phyloP scores from a whole-genome alignment of 2,888 invertebrate genomes.

The Drosophila paucipuncta region DNA sequence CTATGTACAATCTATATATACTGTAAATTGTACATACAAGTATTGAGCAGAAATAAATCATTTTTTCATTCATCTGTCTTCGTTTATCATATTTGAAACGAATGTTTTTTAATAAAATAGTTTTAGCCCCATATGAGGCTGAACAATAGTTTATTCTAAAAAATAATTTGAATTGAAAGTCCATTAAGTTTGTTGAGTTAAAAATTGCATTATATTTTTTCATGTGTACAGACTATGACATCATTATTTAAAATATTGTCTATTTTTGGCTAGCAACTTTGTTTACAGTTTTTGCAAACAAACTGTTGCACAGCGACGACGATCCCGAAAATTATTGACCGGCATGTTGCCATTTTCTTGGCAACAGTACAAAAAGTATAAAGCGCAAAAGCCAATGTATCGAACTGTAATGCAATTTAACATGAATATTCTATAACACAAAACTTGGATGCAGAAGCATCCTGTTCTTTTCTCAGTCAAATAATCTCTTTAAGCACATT shows the following conservation, averaged over 20 bases:
- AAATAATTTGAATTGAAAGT: neutral
- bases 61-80: neutral
- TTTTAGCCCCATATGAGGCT: neutral
- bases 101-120: neutral
- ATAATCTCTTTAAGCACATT: neutral
- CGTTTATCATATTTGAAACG: neutral
- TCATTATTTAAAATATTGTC: slow-evolving; percentile 23
- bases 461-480: neutral
- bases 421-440: neutral
- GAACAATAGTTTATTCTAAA: neutral
- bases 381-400: slow-evolving; percentile 27
- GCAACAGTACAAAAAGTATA: slow-evolving; percentile 56
- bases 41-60: neutral
- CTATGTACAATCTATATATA: neutral
- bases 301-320: slow-evolving; percentile 21
- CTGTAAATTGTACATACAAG: neutral
- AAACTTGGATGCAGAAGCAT: neutral
- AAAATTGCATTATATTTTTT: neutral
- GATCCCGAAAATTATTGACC: slow-evolving; percentile 39
- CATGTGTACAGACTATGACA: slow-evolving; percentile 21
- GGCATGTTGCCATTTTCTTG: slow-evolving; percentile 56
- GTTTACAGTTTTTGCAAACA: slow-evolving; percentile 41
- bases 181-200: too few species aligned
- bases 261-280: slow-evolving; percentile 35
- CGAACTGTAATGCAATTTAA: slow-evolving; percentile 30